A percentile compares a stretch with the other conserved stretches of the same genome.
phyloP scores from a whole-genome alignment of 2,113 vertebrate genomes.

The Thalassarche chlororhynchos region DNA sequence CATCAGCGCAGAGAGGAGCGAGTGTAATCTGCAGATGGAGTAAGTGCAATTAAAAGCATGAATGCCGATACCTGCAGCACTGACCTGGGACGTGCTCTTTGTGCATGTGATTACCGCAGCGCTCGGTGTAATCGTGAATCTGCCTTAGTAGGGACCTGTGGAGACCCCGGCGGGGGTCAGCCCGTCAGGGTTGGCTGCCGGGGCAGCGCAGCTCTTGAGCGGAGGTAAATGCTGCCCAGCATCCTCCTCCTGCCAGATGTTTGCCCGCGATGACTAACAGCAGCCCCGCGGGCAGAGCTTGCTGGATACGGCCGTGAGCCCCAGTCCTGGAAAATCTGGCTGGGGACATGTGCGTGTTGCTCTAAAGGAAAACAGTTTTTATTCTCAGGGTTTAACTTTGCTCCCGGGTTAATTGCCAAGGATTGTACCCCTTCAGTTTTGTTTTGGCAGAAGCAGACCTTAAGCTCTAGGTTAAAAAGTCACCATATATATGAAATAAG shows the following conservation, averaged over 20 bases:
- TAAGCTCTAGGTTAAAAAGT: neutral
- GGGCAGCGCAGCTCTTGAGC: neutral
- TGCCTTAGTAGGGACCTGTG: neutral
- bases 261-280: rapidly evolving
- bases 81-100: neutral
- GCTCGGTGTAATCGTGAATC: rapidly evolving
- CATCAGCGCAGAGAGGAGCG: slow-evolving; percentile 21
- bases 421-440: neutral
- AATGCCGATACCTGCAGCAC: rapidly evolving
- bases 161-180: neutral
- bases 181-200: too few relatives aligned
- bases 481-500: rapidly evolving
- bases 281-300: neutral
- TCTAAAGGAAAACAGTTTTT: neutral
- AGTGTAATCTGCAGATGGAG: neutral
- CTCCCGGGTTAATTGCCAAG: too few relatives aligned
- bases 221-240: neutral
- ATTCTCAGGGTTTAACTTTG: neutral
- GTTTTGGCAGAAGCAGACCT: neutral
- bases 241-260: neutral
- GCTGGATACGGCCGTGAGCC: neutral
- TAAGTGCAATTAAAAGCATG: rapidly evolving
- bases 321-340: neutral
- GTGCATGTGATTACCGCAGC: rapidly evolving
- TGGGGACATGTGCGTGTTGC: rapidly evolving